Conservation (phyloP, 2,113 vertebrate genomes). For the Mobula hypostoma region DNA sequence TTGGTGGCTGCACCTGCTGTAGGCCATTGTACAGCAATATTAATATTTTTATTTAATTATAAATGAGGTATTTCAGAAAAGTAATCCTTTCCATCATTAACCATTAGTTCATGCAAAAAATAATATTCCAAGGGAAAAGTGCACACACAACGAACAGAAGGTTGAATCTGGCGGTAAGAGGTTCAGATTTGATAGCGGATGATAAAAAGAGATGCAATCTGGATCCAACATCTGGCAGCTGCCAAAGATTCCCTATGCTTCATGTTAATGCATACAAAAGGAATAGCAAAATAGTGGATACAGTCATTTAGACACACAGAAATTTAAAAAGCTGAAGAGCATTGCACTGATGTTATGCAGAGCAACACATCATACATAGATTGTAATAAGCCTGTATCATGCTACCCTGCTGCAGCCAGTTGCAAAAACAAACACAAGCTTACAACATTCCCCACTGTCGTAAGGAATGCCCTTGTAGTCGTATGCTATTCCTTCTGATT, state of each 20-base stretch:
- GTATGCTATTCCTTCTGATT: no score
- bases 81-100: no score
- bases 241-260: background rate
- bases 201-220: background rate
- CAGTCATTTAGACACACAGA: background rate
- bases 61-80: background rate
- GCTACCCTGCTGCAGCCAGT: no score
- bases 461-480: no score
- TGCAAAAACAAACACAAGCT: no score
- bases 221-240: background rate
- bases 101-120: background rate
- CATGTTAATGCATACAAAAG: background rate
- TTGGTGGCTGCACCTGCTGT: background rate
- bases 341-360: background rate
- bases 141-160: background rate
- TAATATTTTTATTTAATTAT: background rate
- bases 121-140: background rate
- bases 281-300: background rate
- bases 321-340: background rate
- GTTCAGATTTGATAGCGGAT: background rate
- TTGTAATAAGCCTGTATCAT: no score
- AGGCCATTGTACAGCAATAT: background rate
- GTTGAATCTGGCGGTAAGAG: background rate
- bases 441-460: no score
- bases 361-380: no score